phyloP scores from a whole-genome alignment of 2,113 vertebrate species.

The Calyptommatus sinebrachiatus region DNA sequence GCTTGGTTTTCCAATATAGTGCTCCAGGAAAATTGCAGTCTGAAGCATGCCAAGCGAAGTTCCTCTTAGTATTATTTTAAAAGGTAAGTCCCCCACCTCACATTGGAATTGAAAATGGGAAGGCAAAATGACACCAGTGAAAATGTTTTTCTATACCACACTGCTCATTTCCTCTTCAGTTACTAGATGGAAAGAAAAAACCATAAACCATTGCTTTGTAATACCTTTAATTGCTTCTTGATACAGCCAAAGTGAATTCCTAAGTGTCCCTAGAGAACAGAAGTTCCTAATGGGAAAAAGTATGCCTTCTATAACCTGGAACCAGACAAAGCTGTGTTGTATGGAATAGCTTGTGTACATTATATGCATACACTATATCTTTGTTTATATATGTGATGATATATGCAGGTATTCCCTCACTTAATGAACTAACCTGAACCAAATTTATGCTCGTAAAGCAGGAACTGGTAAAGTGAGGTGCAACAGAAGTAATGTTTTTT shows the following conservation, averaged over 20 bases:
- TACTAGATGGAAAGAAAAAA: background rate
- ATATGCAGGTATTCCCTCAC: no score
- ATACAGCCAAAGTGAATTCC: background rate
- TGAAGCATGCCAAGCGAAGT: background rate
- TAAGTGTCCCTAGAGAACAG: background rate
- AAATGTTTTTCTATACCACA: background rate
- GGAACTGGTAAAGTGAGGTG: no score
- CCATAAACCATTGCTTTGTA: background rate
- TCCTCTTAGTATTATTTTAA: constrained; percentile 17
- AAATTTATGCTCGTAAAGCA: no score
- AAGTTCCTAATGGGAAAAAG: background rate
- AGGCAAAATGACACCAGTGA: background rate
- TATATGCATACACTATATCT: no score
- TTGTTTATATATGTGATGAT: no score
- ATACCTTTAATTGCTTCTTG: background rate
- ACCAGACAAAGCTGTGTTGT: no score
- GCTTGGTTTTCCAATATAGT: no score
- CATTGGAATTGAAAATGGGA: background rate
- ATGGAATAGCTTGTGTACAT: no score
- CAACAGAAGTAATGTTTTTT: no score
- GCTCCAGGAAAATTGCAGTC: background rate
- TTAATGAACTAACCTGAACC: no score
- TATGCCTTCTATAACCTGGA: no score
- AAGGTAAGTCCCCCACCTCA: background rate
- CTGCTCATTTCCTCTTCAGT: background rate